Percentiles rank a stretch among this genome's conserved stretches.
phyloP scores from a whole-genome alignment of 1,140 invertebrate genomes.

The Bombyx mandarina region DNA sequence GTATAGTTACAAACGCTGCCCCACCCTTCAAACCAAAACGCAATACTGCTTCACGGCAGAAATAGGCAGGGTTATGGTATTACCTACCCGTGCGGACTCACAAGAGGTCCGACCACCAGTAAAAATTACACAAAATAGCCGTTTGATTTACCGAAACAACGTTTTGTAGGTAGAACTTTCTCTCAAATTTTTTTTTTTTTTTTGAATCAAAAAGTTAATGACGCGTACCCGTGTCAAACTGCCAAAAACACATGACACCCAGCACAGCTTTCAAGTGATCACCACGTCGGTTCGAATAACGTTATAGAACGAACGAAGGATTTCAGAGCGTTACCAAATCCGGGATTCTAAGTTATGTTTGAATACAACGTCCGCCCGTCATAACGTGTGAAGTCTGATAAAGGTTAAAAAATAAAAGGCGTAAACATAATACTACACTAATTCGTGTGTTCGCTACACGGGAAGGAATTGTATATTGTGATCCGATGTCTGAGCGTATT shows the following conservation, averaged over 20 bases:
- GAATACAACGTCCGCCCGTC: conserved; percentile 21
- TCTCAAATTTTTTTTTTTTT: too few relatives aligned
- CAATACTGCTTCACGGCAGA: too few relatives aligned
- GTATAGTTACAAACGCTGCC: too few relatives aligned
- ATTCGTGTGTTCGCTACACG: conserved; percentile 56
- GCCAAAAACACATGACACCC: conserved; percentile 65
- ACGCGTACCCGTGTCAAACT: conserved; percentile 65
- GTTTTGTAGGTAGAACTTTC: too few relatives aligned
- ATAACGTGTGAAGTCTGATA: conserved; percentile 36
- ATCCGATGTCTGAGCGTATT: conserved; percentile 47
- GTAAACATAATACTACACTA: conserved; percentile 64
- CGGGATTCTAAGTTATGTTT: conserved; percentile 3
- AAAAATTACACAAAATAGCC: too few relatives aligned
- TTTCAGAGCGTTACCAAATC: conserved; percentile 9
- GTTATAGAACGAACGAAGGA: conserved; percentile 25
- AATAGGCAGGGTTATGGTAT: too few relatives aligned
- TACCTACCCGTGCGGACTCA: too few relatives aligned
- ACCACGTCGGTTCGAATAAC: conserved; percentile 47
- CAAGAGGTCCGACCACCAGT: too few relatives aligned
- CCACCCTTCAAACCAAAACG: too few relatives aligned
- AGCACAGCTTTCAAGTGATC: conserved; percentile 42
- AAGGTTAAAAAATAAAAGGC: conserved; percentile 46
- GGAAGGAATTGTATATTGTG: conserved; percentile 61
- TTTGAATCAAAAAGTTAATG: conserved; percentile 46
- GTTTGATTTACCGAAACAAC: too few relatives aligned